phyloP scores from a whole-genome alignment of 1,140 invertebrate genomes.

The Tetragnatha versicolor region DNA sequence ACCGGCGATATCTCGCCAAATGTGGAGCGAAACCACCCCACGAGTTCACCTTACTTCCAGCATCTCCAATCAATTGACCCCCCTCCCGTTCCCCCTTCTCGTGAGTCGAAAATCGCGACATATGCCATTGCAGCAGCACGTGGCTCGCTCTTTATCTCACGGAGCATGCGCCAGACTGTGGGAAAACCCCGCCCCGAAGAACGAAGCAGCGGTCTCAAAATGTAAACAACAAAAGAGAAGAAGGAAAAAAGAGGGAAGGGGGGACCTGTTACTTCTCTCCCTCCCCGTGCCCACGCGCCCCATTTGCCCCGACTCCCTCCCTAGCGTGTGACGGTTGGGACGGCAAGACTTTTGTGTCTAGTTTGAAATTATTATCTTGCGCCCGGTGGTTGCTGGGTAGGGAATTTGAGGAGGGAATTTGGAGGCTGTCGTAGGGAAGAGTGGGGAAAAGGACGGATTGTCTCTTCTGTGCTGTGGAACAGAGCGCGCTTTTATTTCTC shows the following conservation, averaged over 20 bases:
- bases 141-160: slow-evolving; percentile 28
- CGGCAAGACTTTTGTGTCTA: slow-evolving; percentile 33
- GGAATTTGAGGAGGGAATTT: neutral
- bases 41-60: slow-evolving; percentile 51
- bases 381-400: neutral
- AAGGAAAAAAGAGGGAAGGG: slow-evolving; percentile 4
- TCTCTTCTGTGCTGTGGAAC: neutral
- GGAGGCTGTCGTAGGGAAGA: slow-evolving; percentile 6
- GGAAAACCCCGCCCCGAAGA: slow-evolving; percentile 51
- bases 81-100: slow-evolving; percentile 14
- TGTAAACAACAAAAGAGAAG: slow-evolving; percentile 42
- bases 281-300: slow-evolving; percentile 34
- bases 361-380: slow-evolving; percentile 45
- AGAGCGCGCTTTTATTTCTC: neutral
- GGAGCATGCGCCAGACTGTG: slow-evolving; percentile 38
- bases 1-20: slow-evolving; percentile 13
- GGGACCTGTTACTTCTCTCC: slow-evolving; percentile 14
- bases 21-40: no score
- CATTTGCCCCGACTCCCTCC: slow-evolving; percentile 11
- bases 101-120: slow-evolving; percentile 26
- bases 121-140: slow-evolving; percentile 50
- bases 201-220: slow-evolving; percentile 18
- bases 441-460: neutral
- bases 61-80: slow-evolving; percentile 15
- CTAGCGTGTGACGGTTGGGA: neutral